These are phyloP conservation scores for Papilio helenus DNA, from an alignment of 1,140 invertebrate species.

Conservation along the genomic window DNA sequence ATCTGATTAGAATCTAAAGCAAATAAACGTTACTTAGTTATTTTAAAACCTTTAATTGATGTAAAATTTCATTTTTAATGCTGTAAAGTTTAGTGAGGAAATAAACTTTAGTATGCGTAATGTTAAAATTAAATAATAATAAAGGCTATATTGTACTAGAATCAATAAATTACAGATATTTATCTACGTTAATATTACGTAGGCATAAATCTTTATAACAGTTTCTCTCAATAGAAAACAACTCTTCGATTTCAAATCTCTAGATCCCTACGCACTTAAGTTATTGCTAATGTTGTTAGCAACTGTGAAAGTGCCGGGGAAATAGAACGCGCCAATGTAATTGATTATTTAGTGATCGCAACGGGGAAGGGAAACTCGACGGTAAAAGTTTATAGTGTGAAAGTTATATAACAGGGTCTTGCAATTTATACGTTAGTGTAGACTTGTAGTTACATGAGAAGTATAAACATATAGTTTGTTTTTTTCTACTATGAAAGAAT, in stretches of 20 bases:
- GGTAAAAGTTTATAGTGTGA: not conserved
- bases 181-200: not conserved
- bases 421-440: not conserved
- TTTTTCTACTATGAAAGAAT: too few species aligned
- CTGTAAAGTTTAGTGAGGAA: not conserved
- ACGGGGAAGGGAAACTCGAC: constrained; percentile 18
- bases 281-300: constrained; percentile 44
- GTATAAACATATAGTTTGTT: too few species aligned
- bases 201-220: constrained; percentile 34
- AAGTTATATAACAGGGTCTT: not conserved
- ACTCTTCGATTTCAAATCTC: constrained; percentile 43
- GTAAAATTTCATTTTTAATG: not conserved
- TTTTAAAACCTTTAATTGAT: too few species aligned
- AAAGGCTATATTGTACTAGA: too few species aligned
- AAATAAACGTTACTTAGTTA: too few species aligned
- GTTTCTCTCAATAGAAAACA: constrained; percentile 33
- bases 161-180: not conserved
- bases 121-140: too few species aligned
- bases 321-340: constrained; percentile 37
- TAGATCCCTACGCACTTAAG: constrained; percentile 46
- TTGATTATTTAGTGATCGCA: constrained; percentile 36
- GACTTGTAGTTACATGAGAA: too few species aligned
- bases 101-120: not conserved
- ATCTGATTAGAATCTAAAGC: too few species aligned
- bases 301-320: constrained; percentile 44